Percentiles rank a stretch among this genome's conserved stretches.
phyloP scores from a whole-genome alignment of 2,113 vertebrate species.

The Pachypanchax playfairii region DNA sequence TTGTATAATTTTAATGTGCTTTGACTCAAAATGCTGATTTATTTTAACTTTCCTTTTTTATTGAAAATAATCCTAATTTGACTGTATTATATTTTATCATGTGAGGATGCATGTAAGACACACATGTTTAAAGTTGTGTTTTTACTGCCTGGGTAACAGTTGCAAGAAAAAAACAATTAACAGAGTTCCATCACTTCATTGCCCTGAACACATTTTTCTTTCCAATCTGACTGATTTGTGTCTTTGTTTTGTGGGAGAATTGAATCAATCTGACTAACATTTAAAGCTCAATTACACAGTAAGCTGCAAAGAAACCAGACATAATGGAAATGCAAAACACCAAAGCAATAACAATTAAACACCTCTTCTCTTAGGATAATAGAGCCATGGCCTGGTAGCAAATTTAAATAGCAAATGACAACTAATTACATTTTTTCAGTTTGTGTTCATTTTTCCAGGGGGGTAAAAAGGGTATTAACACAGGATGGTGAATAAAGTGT shows the following conservation, averaged over 20 bases:
- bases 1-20: too few relatives aligned
- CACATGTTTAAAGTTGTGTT: too few relatives aligned
- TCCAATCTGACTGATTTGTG: slow-evolving; percentile 56
- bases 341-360: slow-evolving; percentile 68
- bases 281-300: slow-evolving; percentile 78
- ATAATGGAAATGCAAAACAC: slow-evolving; percentile 68
- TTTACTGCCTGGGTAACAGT: too few relatives aligned
- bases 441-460: slow-evolving; percentile 20
- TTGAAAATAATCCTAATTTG: too few relatives aligned
- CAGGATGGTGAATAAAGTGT: neutral
- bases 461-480: slow-evolving; percentile 42
- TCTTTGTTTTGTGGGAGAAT: neutral
- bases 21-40: too few relatives aligned
- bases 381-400: slow-evolving; percentile 49
- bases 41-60: too few relatives aligned
- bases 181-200: neutral
- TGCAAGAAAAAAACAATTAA: neutral
- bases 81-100: too few relatives aligned
- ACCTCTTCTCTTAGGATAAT: slow-evolving; percentile 43
- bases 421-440: slow-evolving; percentile 53
- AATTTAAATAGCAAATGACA: slow-evolving; percentile 54
- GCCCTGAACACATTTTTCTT: neutral
- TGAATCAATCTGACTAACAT: slow-evolving; percentile 53
- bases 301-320: slow-evolving; percentile 66
- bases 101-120: too few relatives aligned